Conservation (phyloP, 1,140 invertebrate genomes). For the Aleiodes sp. region DNA sequence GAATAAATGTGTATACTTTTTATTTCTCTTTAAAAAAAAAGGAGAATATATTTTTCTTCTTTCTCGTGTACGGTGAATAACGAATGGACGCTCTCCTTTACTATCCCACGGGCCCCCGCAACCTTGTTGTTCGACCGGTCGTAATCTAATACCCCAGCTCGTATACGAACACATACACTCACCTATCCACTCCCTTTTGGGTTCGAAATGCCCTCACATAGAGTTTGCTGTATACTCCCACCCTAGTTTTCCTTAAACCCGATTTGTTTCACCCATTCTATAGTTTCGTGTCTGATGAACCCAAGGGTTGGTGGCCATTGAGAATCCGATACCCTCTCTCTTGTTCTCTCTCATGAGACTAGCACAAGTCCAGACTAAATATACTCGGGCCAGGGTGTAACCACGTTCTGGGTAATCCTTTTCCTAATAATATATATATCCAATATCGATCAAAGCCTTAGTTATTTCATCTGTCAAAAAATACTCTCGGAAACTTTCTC, state of each 20-base stretch:
- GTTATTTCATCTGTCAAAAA: neutral
- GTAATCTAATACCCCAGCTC: slow-evolving; percentile 24
- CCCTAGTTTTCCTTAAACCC: slow-evolving; percentile 20
- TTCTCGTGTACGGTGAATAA: neutral
- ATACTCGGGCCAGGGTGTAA: slow-evolving; percentile 1
- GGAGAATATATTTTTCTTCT: neutral
- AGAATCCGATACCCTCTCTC: slow-evolving; percentile 6
- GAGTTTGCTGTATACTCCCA: neutral
- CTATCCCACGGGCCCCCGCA: slow-evolving; percentile 6
- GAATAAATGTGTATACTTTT: neutral
- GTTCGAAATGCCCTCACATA: neutral
- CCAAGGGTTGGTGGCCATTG: neutral
- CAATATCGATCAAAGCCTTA: neutral
- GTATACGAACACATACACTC: neutral
- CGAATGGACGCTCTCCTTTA: slow-evolving; percentile 18
- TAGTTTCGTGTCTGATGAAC: neutral
- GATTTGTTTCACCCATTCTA: slow-evolving; percentile 16
- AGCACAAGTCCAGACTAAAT: neutral
- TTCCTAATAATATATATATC: neutral
- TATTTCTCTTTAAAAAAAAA: neutral
- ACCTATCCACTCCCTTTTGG: neutral
- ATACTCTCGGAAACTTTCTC: neutral
- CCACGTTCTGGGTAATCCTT: neutral
- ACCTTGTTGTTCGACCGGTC: slow-evolving; percentile 26
- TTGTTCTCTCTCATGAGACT: neutral